Evolutionary conservation across 2,797 vertebrate species (phyloP).

Genomic region (Bradypus variegatus): DNA sequence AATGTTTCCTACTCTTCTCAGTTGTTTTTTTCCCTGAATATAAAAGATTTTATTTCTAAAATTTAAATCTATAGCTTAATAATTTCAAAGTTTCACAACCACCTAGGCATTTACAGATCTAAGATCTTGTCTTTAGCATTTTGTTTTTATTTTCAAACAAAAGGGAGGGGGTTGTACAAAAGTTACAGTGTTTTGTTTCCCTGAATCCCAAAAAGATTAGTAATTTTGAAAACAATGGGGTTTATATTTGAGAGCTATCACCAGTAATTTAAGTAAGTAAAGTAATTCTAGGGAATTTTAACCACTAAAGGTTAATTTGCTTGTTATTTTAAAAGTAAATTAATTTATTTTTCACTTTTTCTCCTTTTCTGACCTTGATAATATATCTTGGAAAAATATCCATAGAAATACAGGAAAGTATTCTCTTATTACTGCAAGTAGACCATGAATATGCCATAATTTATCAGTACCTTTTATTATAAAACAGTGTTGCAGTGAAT

Average conservation of each 20-base stretch:
- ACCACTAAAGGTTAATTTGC: not conserved
- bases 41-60: not conserved
- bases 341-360: too few species aligned
- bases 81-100: not conserved
- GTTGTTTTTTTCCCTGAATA: not conserved
- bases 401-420: too few species aligned
- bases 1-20: not conserved
- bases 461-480: too few species aligned
- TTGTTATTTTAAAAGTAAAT: not conserved
- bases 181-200: not conserved
- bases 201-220: not conserved
- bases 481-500: too few species aligned
- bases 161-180: not conserved
- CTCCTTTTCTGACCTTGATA: too few species aligned
- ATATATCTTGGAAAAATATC: too few species aligned
- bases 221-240: not conserved
- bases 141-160: not conserved
- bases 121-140: not conserved
- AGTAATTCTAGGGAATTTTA: not conserved
- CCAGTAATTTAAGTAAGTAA: not conserved
- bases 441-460: too few species aligned
- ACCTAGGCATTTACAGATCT: not conserved
- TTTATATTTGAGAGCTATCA: not conserved
- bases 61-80: not conserved
- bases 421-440: too few species aligned